A percentile compares a stretch with the other conserved stretches of the same genome.
Conservation (phyloP, 2,797 vertebrate species). For the Columba guinea region DNA sequence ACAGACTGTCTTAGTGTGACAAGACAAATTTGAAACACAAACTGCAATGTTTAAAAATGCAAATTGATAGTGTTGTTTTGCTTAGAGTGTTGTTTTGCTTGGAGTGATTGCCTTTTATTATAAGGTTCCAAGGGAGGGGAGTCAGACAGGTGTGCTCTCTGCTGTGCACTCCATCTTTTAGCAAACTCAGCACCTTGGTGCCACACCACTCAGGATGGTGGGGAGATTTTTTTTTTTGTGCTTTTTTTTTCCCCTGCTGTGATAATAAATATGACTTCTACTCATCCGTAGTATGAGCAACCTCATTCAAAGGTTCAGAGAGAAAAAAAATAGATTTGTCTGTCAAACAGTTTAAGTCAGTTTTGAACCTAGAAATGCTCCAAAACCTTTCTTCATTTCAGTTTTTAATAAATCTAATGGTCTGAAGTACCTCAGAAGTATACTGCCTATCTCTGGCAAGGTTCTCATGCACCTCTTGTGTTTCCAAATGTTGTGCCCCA, state of each 20-base stretch:
- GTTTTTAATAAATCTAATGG: neutral
- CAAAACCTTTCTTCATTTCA: neutral
- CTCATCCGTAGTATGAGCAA: neutral
- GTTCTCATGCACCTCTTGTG: neutral
- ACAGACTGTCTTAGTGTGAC: neutral
- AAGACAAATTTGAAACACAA: neutral
- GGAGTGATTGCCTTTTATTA: neutral
- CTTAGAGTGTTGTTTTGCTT: neutral
- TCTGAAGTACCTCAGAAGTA: neutral
- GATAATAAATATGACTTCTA: neutral
- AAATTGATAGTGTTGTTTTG: neutral
- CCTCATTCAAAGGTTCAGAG: too few species aligned
- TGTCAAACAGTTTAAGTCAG: neutral
- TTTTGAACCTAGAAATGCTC: neutral
- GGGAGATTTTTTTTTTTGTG: neutral
- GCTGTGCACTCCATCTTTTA: neutral
- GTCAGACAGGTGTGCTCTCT: fast-evolving
- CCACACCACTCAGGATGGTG: neutral
- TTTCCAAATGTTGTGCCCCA: neutral
- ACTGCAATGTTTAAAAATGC: neutral
- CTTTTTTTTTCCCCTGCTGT: fast-evolving
- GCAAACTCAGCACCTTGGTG: neutral
- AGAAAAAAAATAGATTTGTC: neutral
- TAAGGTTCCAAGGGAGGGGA: neutral
- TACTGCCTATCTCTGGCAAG: neutral